Conservation (phyloP, 2,797 vertebrate genomes). For the Parauchenoglanis punctatus region DNA sequence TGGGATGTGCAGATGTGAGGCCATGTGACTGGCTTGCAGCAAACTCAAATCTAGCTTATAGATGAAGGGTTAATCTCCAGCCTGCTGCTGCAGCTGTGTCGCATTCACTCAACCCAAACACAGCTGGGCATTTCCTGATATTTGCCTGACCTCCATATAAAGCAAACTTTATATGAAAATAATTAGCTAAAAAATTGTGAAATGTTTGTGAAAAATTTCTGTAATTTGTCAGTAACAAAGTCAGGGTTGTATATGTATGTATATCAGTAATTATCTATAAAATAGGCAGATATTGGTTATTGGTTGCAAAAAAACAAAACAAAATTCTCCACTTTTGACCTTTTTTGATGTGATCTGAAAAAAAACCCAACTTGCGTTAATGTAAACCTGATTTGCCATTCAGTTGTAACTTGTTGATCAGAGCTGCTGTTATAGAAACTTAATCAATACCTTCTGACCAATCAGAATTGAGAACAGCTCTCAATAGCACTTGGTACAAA, state of each 20-base stretch:
- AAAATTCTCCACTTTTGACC: not conserved
- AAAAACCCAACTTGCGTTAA: not conserved
- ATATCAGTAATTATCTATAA: too few relatives aligned
- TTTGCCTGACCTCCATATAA: constrained; percentile 9
- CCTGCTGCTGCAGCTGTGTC: constrained; percentile 8
- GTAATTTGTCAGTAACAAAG: not conserved
- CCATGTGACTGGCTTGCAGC: constrained; percentile 17
- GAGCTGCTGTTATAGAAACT: not conserved
- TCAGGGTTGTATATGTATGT: not conserved
- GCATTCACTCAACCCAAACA: not conserved
- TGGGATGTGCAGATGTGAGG: not conserved
- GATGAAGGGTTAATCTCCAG: constrained; percentile 48
- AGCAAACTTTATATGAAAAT: not conserved
- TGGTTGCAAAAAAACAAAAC: not conserved
- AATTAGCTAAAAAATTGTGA: not conserved
- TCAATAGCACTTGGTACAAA: not conserved
- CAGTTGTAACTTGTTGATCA: too few relatives aligned
- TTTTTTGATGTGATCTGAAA: too few relatives aligned
- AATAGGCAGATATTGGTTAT: too few relatives aligned
- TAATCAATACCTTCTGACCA: not conserved
- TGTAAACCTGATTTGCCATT: not conserved
- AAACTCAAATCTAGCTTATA: constrained; percentile 44
- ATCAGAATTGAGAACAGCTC: not conserved
- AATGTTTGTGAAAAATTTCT: not conserved
- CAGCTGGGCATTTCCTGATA: constrained; percentile 32